phyloP scores from a whole-genome alignment of 2,888 invertebrate species.

The Phortica okadai region DNA sequence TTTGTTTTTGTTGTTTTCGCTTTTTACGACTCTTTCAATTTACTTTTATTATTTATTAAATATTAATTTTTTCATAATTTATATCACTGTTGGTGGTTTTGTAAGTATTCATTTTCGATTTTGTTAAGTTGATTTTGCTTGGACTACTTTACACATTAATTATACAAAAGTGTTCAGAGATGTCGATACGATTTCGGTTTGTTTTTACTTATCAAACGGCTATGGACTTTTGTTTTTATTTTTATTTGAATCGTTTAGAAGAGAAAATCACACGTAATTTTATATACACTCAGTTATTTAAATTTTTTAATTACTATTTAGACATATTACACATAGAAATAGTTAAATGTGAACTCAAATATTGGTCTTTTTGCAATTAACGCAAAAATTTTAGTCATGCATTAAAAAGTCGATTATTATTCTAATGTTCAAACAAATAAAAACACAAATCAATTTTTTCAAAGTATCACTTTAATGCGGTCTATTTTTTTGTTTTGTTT shows the following conservation, averaged over 20 bases:
- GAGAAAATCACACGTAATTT: conserved; percentile 23
- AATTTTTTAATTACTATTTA: background rate
- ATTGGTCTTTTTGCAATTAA: conserved; percentile 11
- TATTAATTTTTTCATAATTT: conserved; percentile 57
- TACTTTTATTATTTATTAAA: conserved; percentile 36
- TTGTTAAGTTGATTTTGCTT: background rate
- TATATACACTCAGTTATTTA: conserved; percentile 7
- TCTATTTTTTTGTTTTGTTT: conserved; percentile 26
- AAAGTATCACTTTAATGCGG: conserved; percentile 30
- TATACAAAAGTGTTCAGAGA: conserved; percentile 24
- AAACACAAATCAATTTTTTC: conserved; percentile 24
- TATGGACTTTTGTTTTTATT: conserved; percentile 15
- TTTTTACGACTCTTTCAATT: background rate
- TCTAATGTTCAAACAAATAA: conserved; percentile 56
- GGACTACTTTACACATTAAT: conserved; percentile 27
- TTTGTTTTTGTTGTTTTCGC: conserved; percentile 6
- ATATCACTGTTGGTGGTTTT: conserved; percentile 70
- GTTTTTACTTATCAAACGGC: conserved; percentile 19
- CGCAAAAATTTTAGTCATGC: background rate
- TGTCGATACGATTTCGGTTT: background rate
- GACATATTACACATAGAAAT: background rate
- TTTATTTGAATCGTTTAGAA: conserved; percentile 13
- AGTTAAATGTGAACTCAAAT: conserved; percentile 17
- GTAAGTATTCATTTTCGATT: background rate
- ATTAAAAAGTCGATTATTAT: conserved; percentile 52